Evolutionary conservation across 37 sponge, comb jelly and placozoan genomes (phyloP), one percentile per base, ranked within the genome.

Genomic region (Halisarca cf. caerulea): DNA sequence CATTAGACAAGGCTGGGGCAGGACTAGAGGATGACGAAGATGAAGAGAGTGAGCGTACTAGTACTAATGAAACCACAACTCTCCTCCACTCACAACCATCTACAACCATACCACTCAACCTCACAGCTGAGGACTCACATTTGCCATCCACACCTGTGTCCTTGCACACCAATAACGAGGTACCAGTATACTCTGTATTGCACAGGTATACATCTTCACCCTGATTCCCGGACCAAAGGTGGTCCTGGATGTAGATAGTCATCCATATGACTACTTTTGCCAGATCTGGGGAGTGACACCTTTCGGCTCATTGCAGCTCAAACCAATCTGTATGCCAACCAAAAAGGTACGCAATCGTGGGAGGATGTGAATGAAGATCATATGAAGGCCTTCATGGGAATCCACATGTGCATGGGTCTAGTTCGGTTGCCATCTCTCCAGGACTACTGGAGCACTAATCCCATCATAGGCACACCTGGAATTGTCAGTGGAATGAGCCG

Each of bases 311-410:
- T 69, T 34, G 37, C 71, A 3, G 71, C 27, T n/a, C 71, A 69
- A 69, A 69, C 71, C 27, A 69, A 69, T 7, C 37, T 69, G 36
- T 69, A 69, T 7, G 6, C 36, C 7, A 20, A 4, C 2, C 71
- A 69, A 30, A 69, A 35, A 20, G 36, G 36, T 4, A 35, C 36
- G 18, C 37, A 32, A 44, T 2, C 79, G n/a, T 78, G 79, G 79
- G 54, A 78, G 8, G 2, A 78, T 3, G 4, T 42, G 2, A 78
- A 5, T 5, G 79, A 24, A 78, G 51, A 40, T 44, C 51, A 78
- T 20, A 78, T 78, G 79, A 42, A 78, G 18, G 25, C 47, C 2
- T 47, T 78, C 28, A 38, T 78, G 39, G 79, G 79, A 15, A 42
- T 78, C 6, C 79, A 30, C 9, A 14, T 74, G 11, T 9, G 21